These are phyloP conservation scores for Euclidia mi DNA, from an alignment of 2,888 invertebrate species.

Conservation along the genomic window DNA sequence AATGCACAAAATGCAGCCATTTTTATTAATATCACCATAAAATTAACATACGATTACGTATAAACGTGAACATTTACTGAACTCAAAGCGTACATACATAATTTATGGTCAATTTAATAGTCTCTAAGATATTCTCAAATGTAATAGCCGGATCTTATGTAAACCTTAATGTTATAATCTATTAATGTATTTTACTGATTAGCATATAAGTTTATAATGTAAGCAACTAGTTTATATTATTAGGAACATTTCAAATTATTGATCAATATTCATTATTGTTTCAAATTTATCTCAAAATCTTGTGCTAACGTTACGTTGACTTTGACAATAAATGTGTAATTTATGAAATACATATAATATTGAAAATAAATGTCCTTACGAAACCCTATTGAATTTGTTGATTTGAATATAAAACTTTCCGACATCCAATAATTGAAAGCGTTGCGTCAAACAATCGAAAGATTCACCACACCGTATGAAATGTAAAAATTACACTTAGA, in stretches of 20 bases:
- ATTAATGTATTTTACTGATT: conserved; percentile 60
- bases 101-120: conserved; percentile 27
- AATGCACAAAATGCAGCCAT: no score
- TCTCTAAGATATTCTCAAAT: conserved; percentile 25
- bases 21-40: no score
- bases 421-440: conserved; percentile 23
- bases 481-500: not conserved
- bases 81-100: not conserved
- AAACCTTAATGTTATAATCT: conserved; percentile 45
- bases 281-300: conserved; percentile 68
- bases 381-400: conserved; percentile 55
- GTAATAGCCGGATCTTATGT: conserved; percentile 38
- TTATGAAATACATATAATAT: conserved; percentile 78
- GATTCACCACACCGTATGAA: not conserved
- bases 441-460: not conserved
- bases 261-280: conserved; percentile 61
- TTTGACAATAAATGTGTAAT: conserved; percentile 90
- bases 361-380: conserved; percentile 80
- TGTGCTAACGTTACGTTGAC: conserved; percentile 87
- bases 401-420: conserved; percentile 25
- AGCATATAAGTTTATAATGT: conserved; percentile 54
- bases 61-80: not conserved
- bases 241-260: conserved; percentile 61
- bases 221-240: conserved; percentile 52
- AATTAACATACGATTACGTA: no score